phyloP scores from a whole-genome alignment of 2,797 vertebrate genomes.

The Xiphorhynchus erythropygius region DNA sequence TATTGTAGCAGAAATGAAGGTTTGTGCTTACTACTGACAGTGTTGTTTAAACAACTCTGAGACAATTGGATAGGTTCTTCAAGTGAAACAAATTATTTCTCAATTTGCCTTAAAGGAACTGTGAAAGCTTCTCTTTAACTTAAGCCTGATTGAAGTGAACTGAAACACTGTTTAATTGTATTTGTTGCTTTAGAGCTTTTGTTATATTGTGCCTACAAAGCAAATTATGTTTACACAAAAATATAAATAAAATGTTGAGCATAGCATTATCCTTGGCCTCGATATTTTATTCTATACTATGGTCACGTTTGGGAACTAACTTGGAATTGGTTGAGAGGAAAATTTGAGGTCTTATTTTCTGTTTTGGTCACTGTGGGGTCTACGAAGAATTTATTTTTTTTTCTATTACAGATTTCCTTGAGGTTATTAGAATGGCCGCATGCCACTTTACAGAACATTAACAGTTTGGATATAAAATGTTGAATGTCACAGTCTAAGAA shows the following conservation, averaged over 20 bases:
- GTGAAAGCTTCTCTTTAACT: conserved; percentile 76
- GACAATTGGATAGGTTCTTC: conserved; percentile 51
- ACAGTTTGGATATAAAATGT: not conserved
- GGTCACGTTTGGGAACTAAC: not conserved
- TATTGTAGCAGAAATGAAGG: not conserved
- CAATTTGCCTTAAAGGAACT: conserved; percentile 82
- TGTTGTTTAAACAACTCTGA: conserved; percentile 40
- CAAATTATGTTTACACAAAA: conserved; percentile 88
- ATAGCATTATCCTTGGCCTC: conserved; percentile 77
- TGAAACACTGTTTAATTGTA: conserved; percentile 83
- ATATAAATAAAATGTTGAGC: conserved; percentile 92
- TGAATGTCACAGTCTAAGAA: not conserved
- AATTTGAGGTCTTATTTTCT: not conserved
- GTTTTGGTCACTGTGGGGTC: not conserved
- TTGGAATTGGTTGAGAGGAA: not conserved
- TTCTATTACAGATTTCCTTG: not conserved
- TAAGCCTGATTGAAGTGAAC: conserved; percentile 77
- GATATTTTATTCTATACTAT: not conserved
- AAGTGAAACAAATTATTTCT: conserved; percentile 70
- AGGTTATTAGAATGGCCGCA: not conserved
- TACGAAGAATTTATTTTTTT: not conserved
- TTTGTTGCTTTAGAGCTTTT: conserved; percentile 88
- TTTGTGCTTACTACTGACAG: conserved; percentile 61
- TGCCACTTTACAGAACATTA: not conserved
- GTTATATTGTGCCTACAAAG: conserved; percentile 88